Percentiles rank a stretch among this genome's conserved stretches.
Evolutionary conservation across 2,888 invertebrate species (phyloP).

Genomic region (Yponomeuta evonymella): DNA sequence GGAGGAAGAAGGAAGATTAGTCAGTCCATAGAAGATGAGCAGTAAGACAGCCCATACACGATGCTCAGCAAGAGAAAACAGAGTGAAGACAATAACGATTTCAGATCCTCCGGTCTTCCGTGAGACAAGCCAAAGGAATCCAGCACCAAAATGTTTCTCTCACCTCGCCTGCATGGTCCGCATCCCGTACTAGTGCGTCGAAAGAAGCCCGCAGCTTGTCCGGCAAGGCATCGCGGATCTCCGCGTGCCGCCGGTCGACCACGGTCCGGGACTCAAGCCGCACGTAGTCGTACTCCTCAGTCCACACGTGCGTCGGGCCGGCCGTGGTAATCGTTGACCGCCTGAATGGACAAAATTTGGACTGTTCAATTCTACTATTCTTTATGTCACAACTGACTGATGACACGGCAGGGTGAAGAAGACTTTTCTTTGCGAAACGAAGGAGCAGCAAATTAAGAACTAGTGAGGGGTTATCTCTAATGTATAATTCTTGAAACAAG

Average conservation of each 20-base stretch:
- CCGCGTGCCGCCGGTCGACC: slow-evolving; percentile 82
- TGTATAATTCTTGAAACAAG: too few relatives aligned
- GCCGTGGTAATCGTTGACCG: slow-evolving; percentile 45
- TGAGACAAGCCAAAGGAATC: neutral
- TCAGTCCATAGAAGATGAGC: too few relatives aligned
- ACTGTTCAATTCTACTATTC: neutral
- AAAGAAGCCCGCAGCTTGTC: slow-evolving; percentile 84
- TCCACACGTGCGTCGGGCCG: slow-evolving; percentile 76
- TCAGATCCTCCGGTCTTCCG: neutral
- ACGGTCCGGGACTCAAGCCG: slow-evolving; percentile 86
- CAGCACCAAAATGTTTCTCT: slow-evolving; percentile 26
- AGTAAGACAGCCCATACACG: too few relatives aligned
- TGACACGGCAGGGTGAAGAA: neutral
- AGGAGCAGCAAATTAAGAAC: too few relatives aligned
- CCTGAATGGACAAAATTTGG: slow-evolving; percentile 30
- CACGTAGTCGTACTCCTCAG: slow-evolving; percentile 94
- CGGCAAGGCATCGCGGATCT: slow-evolving; percentile 83
- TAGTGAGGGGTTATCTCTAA: too few relatives aligned
- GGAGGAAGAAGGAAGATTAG: too few relatives aligned
- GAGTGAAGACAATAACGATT: too few relatives aligned
- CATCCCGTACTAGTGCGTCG: slow-evolving; percentile 84
- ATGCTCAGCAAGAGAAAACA: too few relatives aligned
- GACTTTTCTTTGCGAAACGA: too few relatives aligned
- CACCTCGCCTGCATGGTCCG: slow-evolving; percentile 78
- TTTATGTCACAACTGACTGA: neutral